These are phyloP conservation scores for Ascaphus truei DNA, from an alignment of 2,113 vertebrate genomes.

Conservation along the genomic window DNA sequence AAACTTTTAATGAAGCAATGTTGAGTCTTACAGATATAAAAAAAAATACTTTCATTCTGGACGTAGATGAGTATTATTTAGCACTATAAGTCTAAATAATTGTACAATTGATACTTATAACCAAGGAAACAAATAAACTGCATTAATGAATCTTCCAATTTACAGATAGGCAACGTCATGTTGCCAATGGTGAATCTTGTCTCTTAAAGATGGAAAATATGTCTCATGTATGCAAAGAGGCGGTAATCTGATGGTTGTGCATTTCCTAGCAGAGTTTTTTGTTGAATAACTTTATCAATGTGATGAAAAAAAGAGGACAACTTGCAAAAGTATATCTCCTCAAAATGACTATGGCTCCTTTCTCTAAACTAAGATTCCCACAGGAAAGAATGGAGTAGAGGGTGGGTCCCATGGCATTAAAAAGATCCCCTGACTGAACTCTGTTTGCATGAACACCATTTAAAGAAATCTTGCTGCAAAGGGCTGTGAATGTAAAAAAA, in stretches of 20 bases:
- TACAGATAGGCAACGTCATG: no score
- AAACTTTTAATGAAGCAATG: no score
- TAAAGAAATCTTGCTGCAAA: slow-evolving; percentile 48
- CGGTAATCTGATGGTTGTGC: background rate
- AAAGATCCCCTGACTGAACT: slow-evolving; percentile 50
- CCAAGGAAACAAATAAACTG: no score
- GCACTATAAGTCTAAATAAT: no score
- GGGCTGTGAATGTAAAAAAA: slow-evolving; percentile 44
- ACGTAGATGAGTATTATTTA: no score
- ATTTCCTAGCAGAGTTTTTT: background rate
- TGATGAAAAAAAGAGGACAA: background rate
- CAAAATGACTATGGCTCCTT: slow-evolving; percentile 5
- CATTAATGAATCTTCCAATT: no score
- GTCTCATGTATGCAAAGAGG: no score
- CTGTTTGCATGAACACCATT: slow-evolving; percentile 47
- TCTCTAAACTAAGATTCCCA: slow-evolving; percentile 42
- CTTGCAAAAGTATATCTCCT: background rate
- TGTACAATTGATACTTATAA: no score
- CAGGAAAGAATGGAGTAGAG: slow-evolving; percentile 56
- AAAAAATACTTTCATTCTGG: no score
- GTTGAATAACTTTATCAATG: background rate
- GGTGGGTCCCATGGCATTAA: slow-evolving; percentile 40
- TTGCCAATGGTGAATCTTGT: no score
- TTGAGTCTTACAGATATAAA: no score
- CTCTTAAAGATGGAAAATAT: no score